Evolutionary conservation across 2,888 invertebrate genomes (phyloP).

Genomic region (Plagodis dolabraria): DNA sequence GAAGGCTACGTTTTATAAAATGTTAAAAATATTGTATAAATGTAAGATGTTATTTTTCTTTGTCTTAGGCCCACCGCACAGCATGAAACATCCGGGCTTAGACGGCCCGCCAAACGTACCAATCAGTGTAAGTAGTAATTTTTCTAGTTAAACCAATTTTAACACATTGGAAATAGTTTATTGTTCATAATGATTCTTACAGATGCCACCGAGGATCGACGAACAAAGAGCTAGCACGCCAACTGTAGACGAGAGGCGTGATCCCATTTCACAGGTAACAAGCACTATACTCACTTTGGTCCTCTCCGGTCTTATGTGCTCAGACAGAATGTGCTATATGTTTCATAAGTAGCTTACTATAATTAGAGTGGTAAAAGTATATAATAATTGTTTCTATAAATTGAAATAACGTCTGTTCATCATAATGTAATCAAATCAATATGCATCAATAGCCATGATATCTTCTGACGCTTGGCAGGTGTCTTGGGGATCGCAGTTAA

Average conservation of each 20-base stretch:
- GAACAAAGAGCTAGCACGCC: conserved; percentile 90
- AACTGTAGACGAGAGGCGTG: conserved; percentile 87
- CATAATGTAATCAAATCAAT: no score
- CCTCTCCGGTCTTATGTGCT: no score
- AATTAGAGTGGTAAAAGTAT: no score
- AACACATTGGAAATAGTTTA: background rate
- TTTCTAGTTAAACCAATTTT: no score
- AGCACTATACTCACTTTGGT: background rate
- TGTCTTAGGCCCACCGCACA: conserved; percentile 68
- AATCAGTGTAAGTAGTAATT: conserved; percentile 56
- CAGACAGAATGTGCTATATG: no score
- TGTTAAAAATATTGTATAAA: background rate
- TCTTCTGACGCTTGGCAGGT: no score
- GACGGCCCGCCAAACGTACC: conserved; percentile 65
- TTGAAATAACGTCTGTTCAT: no score
- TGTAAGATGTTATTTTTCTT: conserved; percentile 30
- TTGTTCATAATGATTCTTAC: conserved; percentile 25
- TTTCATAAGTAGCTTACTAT: no score
- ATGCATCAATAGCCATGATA: no score
- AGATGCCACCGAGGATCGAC: conserved; percentile 69
- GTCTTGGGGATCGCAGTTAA: no score
- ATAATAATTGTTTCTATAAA: no score
- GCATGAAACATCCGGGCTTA: conserved; percentile 72
- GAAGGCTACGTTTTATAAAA: background rate
- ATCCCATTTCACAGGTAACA: conserved; percentile 68